A percentile compares a stretch with the other conserved stretches of the same genome.
Evolutionary conservation across 2,888 invertebrate species (phyloP).

Genomic region (Morpho helenor): DNA sequence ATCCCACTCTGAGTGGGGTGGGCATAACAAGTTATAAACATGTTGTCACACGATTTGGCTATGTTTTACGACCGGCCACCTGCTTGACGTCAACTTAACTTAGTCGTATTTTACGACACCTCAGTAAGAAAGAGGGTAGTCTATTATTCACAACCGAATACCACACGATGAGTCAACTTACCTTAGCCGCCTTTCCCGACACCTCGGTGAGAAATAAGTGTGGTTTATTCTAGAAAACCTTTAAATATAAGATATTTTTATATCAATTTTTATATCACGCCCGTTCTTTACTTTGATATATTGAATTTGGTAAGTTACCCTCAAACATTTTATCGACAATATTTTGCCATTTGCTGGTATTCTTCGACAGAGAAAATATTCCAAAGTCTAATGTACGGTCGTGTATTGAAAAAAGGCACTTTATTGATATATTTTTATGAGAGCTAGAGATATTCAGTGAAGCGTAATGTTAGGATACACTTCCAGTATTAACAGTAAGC

Average conservation of each 20-base stretch:
- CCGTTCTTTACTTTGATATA: conserved; percentile 1
- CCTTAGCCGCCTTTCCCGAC: too few relatives aligned
- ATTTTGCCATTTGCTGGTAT: conserved; percentile 5
- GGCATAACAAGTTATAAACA: too few relatives aligned
- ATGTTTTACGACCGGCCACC: too few relatives aligned
- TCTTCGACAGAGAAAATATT: conserved; percentile 3
- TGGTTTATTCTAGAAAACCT: too few relatives aligned
- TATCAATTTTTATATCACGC: neutral
- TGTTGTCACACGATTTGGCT: too few relatives aligned
- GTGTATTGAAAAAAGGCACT: conserved; percentile 5
- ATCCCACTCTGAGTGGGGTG: too few relatives aligned
- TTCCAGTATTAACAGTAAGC: neutral
- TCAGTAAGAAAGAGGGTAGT: too few relatives aligned
- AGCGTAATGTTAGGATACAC: conserved; percentile 3
- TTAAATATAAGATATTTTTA: neutral
- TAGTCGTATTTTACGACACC: too few relatives aligned
- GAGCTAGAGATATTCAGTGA: conserved; percentile 2
- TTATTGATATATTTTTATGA: conserved; percentile 10
- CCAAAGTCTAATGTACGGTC: conserved; percentile 2
- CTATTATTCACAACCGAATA: too few relatives aligned
- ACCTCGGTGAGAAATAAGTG: too few relatives aligned
- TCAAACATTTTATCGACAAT: conserved; percentile 6
- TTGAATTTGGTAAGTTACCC: conserved; percentile 2
- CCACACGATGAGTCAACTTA: too few relatives aligned
- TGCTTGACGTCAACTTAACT: too few relatives aligned